phyloP scores from a whole-genome alignment of 1,140 invertebrate genomes.

The Holotrichia oblita region DNA sequence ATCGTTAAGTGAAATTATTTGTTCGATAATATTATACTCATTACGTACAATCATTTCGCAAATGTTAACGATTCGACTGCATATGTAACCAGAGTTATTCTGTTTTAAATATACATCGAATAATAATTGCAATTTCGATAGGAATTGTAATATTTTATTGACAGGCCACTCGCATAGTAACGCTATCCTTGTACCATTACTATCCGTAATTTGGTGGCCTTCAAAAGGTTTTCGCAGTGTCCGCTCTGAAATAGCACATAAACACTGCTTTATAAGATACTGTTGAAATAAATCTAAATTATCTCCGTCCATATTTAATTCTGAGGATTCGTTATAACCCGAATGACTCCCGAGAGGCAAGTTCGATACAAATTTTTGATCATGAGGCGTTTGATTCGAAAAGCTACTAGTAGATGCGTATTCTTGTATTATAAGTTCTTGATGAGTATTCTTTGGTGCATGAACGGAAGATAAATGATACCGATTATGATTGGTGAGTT shows the following conservation, averaged over 20 bases:
- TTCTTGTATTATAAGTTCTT: constrained; percentile 31
- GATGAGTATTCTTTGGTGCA: constrained; percentile 35
- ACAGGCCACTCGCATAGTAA: constrained; percentile 75
- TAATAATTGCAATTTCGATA: constrained; percentile 83
- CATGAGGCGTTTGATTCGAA: background rate
- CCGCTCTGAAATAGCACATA: constrained; percentile 79
- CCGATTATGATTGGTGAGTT: constrained; percentile 34
- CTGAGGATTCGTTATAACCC: background rate
- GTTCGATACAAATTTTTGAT: constrained; percentile 22
- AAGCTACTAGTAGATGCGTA: constrained; percentile 29
- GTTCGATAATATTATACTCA: constrained; percentile 82
- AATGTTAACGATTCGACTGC: constrained; percentile 78
- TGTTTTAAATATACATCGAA: constrained; percentile 87
- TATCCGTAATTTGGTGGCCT: constrained; percentile 66
- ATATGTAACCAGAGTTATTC: constrained; percentile 81
- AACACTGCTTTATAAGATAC: constrained; percentile 75
- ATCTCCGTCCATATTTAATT: constrained; percentile 4
- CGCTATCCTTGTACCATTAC: constrained; percentile 64
- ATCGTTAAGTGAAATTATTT: constrained; percentile 81
- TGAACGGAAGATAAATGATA: background rate
- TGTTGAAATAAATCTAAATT: constrained; percentile 66
- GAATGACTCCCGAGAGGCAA: background rate
- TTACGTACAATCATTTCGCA: constrained; percentile 83
- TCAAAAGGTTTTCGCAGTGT: constrained; percentile 75
- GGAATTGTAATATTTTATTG: constrained; percentile 76